Base-by-base conservation (phyloP, 2,797 vertebrate species). In the Pelochelys cantorii region DNA sequence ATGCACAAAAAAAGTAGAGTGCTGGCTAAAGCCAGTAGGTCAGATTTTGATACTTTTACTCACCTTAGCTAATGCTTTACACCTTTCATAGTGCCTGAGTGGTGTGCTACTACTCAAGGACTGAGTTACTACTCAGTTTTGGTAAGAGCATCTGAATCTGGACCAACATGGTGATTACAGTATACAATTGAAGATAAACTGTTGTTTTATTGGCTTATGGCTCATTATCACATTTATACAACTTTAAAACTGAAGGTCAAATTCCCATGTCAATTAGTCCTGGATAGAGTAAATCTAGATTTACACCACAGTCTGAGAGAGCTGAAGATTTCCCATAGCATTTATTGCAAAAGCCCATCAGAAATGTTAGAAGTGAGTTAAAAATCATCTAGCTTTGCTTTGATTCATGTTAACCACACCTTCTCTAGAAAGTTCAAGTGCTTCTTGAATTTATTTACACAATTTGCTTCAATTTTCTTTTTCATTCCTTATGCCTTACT, bases 381-480 rank as follows among this genome's bases (percentile, higher is more conserved):
- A 78, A 54, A 87, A 42, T 23, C 77, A 79, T 23, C 1, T 18
- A 48, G 59, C 53, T 4, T 23, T 74, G 18, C 15, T 91, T 84
- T 54, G 13, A 48, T 74, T 77, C 71, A 4, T 56, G 20, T 88
- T 7, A 87, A 92, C 3, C 77, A 18, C 48, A 89, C 18, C 27
- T 1, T 25, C 9, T 83, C 56, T 11, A 57, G 23, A 80, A 86
- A 13, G 17, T 68, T 68, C 1, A 56, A 7, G 42, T 4, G 0
- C 9, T 5, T 23, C 11, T 83, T 86, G 11, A 54, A 68, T 17
- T 48, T 81, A n/a, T 55, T 55, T 23, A 34, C 5, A 27, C 3
- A 8, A 85, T 62, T 83, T 62, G 29, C 15, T 80, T 0, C 0
- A 29, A 4, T n/a, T 5, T 71, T 56, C 22, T 84, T 5, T 0